Percentiles rank a stretch among this genome's conserved stretches.
phyloP scores from a whole-genome alignment of 2,113 vertebrate species.

The Myotis yumanensis region DNA sequence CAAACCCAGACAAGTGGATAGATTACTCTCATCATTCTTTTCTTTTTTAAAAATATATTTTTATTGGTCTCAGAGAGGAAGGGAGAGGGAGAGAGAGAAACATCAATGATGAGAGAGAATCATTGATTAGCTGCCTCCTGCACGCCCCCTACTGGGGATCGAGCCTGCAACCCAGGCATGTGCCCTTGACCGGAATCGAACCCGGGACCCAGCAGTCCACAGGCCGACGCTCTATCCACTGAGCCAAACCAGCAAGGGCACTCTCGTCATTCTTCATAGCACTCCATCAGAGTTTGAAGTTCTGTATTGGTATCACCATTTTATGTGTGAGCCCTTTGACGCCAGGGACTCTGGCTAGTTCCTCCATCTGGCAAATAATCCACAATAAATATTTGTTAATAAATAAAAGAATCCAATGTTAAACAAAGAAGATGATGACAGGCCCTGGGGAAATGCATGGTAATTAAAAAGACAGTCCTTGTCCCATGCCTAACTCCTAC shows the following conservation, averaged over 20 bases:
- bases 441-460: neutral
- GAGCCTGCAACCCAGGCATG: too few relatives aligned
- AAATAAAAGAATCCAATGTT: neutral
- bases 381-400: conserved; percentile 19
- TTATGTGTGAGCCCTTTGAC: neutral
- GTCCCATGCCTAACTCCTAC: neutral
- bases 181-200: too few relatives aligned
- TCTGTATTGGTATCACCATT: neutral
- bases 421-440: neutral
- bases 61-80: too few relatives aligned
- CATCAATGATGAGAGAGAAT: too few relatives aligned
- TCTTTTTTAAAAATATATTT: too few relatives aligned
- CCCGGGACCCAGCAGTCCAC: too few relatives aligned
- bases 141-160: too few relatives aligned
- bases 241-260: too few relatives aligned
- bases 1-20: neutral
- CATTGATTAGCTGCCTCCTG: too few relatives aligned
- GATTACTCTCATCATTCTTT: neutral
- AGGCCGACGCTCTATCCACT: too few relatives aligned
- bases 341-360: neutral
- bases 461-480: neutral
- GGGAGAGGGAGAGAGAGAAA: too few relatives aligned
- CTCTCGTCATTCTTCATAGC: neutral
- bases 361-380: neutral
- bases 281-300: neutral